These are phyloP conservation scores for Sycobia sp. DNA, from an alignment of 1,140 invertebrate genomes.

Conservation along the genomic window DNA sequence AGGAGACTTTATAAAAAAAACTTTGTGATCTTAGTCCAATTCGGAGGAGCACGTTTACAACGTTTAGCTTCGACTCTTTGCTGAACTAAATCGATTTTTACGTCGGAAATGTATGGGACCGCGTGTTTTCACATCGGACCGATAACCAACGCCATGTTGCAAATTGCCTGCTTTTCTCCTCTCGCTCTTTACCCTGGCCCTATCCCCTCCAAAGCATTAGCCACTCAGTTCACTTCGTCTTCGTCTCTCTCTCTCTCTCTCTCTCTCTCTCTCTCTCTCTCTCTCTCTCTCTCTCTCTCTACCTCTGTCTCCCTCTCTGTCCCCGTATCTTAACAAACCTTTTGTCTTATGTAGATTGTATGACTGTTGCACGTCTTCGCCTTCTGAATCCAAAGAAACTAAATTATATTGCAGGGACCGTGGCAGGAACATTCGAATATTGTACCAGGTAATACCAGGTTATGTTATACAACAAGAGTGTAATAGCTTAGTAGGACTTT, in stretches of 20 bases:
- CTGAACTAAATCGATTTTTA: constrained; percentile 9
- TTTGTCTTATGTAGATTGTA: no score
- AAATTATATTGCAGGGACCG: no score
- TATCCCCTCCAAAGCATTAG: background rate
- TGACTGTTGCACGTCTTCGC: background rate
- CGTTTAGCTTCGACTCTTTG: constrained; percentile 1
- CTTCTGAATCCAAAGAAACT: no score
- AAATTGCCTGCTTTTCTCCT: background rate
- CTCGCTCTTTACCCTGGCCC: background rate
- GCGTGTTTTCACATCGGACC: constrained; percentile 16
- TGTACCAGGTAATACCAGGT: no score
- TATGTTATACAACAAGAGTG: no score
- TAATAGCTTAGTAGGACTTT: no score
- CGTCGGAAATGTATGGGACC: background rate
- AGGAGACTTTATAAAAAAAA: no score
- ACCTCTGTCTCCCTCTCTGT: no score
- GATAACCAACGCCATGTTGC: constrained; percentile 25
- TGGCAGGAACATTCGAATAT: no score
- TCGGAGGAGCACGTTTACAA: no score
- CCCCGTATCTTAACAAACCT: background rate
- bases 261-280: background rate
- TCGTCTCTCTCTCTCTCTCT: background rate
- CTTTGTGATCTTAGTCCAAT: no score
- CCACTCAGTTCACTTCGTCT: background rate
- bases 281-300: no score